These are phyloP conservation scores for Hystrix brachyura DNA, from an alignment of 2,113 vertebrate species.

Conservation along the genomic window DNA sequence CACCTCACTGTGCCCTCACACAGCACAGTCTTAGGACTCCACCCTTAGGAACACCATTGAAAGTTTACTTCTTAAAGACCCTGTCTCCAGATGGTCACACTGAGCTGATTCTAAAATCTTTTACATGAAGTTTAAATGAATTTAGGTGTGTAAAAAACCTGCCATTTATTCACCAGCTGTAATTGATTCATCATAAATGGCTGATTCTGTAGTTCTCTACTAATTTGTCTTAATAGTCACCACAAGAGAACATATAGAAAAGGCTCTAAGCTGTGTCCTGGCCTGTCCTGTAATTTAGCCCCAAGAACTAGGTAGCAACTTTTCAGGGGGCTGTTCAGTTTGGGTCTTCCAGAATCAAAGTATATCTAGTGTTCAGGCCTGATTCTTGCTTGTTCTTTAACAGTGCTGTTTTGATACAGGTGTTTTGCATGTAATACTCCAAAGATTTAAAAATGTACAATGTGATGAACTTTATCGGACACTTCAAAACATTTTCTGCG, in stretches of 20 bases:
- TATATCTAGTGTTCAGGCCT: background rate
- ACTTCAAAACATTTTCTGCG: background rate
- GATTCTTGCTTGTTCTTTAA: background rate
- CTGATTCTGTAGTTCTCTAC: background rate
- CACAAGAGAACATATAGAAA: background rate
- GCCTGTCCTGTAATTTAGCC: background rate
- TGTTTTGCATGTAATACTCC: background rate
- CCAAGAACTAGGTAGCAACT: background rate
- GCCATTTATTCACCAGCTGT: too few relatives aligned
- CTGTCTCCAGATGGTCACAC: background rate
- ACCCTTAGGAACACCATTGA: background rate
- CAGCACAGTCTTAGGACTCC: background rate
- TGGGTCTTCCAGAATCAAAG: background rate
- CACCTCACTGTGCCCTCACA: rapidly evolving
- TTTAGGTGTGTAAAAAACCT: background rate
- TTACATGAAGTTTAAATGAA: background rate
- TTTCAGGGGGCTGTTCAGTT: too few relatives aligned
- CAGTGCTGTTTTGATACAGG: too few relatives aligned
- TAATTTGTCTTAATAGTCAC: background rate
- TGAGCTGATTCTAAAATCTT: background rate
- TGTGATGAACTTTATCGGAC: background rate
- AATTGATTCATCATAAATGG: too few relatives aligned
- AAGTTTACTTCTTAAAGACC: background rate
- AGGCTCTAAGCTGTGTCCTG: background rate
- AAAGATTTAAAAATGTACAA: background rate